Percentiles rank a stretch among this genome's conserved stretches.
These are phyloP conservation scores for Acleris cristana DNA, from an alignment of 2,888 invertebrate species.

Conservation along the genomic window DNA sequence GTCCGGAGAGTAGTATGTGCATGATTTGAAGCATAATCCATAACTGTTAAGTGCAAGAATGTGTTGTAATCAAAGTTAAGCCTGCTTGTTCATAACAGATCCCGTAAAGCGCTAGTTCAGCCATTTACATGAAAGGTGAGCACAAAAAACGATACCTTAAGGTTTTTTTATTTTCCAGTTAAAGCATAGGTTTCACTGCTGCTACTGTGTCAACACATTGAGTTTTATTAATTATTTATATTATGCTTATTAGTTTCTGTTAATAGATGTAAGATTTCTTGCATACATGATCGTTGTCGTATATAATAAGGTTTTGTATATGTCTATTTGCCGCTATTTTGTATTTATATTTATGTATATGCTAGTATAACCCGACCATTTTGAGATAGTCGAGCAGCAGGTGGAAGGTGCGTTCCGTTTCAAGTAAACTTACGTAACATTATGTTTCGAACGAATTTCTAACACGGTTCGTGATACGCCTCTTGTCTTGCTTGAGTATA, in stretches of 20 bases:
- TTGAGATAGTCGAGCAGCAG: slow-evolving; percentile 53
- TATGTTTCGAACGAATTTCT: slow-evolving; percentile 29
- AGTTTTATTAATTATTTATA: slow-evolving; percentile 29
- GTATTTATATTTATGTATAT: slow-evolving; percentile 62
- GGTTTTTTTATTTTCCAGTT: slow-evolving; percentile 68
- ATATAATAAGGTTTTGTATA: slow-evolving; percentile 57
- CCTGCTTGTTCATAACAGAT: slow-evolving; percentile 51
- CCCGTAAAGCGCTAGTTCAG: slow-evolving; percentile 69
- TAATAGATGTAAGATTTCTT: slow-evolving; percentile 52
- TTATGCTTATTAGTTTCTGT: slow-evolving; percentile 45
- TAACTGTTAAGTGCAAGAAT: slow-evolving; percentile 62
- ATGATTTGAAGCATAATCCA: slow-evolving; percentile 58
- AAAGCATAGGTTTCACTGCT: slow-evolving; percentile 53
- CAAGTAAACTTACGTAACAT: slow-evolving; percentile 43
- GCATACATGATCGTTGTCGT: slow-evolving; percentile 59
- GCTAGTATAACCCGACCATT: slow-evolving; percentile 64
- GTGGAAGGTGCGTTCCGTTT: slow-evolving; percentile 62
- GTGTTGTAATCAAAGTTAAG: slow-evolving; percentile 64
- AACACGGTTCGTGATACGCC: slow-evolving; percentile 3
- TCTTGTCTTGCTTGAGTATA: slow-evolving; percentile 1
- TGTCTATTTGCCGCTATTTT: slow-evolving; percentile 80
- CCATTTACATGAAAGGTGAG: slow-evolving; percentile 84
- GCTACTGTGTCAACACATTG: slow-evolving; percentile 43
- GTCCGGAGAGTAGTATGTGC: slow-evolving; percentile 69
- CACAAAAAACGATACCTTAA: slow-evolving; percentile 78